Percentiles rank a stretch among this genome's conserved stretches.
These are phyloP conservation scores for Otolemur crassicaudatus DNA, from an alignment of 2,797 vertebrate genomes.

Conservation along the genomic window DNA sequence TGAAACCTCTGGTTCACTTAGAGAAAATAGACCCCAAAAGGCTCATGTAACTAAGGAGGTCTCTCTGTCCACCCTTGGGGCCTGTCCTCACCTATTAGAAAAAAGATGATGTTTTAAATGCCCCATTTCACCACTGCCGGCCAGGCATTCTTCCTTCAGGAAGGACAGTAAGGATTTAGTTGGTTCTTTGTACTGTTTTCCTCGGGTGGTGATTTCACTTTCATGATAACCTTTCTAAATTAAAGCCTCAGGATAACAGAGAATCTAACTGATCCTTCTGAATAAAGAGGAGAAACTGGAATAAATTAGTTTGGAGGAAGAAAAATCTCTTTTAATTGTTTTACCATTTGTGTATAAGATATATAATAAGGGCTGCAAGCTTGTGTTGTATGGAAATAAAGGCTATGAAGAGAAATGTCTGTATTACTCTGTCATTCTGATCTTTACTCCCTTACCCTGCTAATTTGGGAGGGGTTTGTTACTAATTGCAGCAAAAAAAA, in stretches of 20 bases:
- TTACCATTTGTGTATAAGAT: not conserved
- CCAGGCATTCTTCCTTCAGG: not conserved
- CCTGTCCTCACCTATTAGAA: slow-evolving; percentile 1
- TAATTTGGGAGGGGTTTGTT: not conserved
- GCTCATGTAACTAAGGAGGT: slow-evolving; percentile 86
- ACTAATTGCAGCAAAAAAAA: not conserved
- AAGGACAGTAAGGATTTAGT: not conserved
- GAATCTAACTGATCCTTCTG: not conserved
- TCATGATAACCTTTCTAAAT: slow-evolving; percentile 1
- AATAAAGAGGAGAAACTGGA: not conserved
- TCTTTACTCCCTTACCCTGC: not conserved
- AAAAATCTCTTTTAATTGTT: slow-evolving; percentile 29
- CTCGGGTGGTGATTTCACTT: not conserved
- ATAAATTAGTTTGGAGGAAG: slow-evolving; percentile 43
- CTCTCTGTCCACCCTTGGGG: not conserved
- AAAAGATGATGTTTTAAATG: not conserved
- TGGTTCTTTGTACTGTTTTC: slow-evolving; percentile 21
- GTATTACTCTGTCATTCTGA: not conserved
- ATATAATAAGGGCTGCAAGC: not conserved
- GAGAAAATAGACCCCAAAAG: slow-evolving; percentile 99
- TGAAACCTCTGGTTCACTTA: slow-evolving; percentile 97
- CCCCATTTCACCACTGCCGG: not conserved
- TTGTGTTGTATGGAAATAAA: slow-evolving; percentile 55
- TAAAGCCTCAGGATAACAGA: not conserved
- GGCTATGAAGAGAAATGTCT: not conserved